Conservation (phyloP, 2,888 invertebrate species). For the Stegophylla sp. region DNA sequence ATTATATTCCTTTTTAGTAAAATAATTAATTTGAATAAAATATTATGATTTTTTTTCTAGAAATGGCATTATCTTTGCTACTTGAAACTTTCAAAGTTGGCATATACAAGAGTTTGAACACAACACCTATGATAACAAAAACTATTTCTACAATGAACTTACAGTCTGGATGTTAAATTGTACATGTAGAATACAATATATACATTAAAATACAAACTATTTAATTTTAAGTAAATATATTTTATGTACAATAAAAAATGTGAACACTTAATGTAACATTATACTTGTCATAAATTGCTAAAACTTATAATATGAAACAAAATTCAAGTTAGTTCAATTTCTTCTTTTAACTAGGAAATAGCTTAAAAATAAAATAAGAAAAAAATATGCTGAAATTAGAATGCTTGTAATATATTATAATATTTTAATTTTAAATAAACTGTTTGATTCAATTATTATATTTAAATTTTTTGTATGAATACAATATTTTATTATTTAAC, state of each 20-base stretch:
- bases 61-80: slow-evolving; percentile 80
- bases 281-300: no score
- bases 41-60: slow-evolving; percentile 66
- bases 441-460: not conserved
- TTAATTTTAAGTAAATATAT: no score
- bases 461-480: not conserved
- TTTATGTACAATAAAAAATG: no score
- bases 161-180: slow-evolving; percentile 77
- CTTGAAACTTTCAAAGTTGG: slow-evolving; percentile 84
- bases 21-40: no score
- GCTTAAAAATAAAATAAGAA: not conserved
- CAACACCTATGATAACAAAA: slow-evolving; percentile 77
- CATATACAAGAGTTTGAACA: slow-evolving; percentile 78
- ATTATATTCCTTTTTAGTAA: not conserved
- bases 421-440: not conserved
- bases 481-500: not conserved
- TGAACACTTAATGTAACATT: no score
- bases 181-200: not conserved
- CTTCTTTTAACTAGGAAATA: not conserved
- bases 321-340: no score
- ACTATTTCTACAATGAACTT: slow-evolving; percentile 81
- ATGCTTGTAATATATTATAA: not conserved
- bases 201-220: not conserved
- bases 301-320: no score
- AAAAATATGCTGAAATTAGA: not conserved